These are phyloP conservation scores for Tupaia tana DNA, from an alignment of 2,113 vertebrate genomes.

Conservation along the genomic window DNA sequence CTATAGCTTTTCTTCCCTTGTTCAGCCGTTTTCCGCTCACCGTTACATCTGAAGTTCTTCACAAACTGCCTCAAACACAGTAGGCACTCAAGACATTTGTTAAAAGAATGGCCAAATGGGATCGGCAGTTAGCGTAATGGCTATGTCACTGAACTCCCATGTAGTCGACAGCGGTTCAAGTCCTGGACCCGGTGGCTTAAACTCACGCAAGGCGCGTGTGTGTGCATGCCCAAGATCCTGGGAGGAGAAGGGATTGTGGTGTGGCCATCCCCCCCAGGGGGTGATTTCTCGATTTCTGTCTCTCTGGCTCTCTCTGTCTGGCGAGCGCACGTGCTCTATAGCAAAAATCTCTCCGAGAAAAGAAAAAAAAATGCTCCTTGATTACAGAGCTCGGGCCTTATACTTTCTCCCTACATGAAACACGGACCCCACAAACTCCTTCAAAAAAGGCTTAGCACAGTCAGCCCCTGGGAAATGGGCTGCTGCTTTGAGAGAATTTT, in stretches of 20 bases:
- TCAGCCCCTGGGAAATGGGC: neutral
- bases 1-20: neutral
- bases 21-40: neutral
- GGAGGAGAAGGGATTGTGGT: too few relatives aligned
- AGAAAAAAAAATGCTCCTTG: neutral
- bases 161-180: too few relatives aligned
- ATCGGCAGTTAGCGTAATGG: too few relatives aligned
- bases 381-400: neutral
- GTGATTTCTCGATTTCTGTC: neutral
- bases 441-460: neutral
- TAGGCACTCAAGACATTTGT: neutral
- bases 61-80: neutral
- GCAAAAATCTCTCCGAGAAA: too few relatives aligned
- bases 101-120: neutral
- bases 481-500: conserved; percentile 3
- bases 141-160: too few relatives aligned
- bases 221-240: too few relatives aligned
- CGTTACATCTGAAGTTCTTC: neutral
- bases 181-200: too few relatives aligned
- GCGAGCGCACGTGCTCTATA: too few relatives aligned
- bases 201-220: too few relatives aligned
- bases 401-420: neutral
- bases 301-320: neutral
- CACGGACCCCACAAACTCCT: neutral
- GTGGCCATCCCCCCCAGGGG: too few relatives aligned